These are phyloP conservation scores for Lycaena phlaeas DNA, from an alignment of 2,888 invertebrate genomes.

Conservation along the genomic window DNA sequence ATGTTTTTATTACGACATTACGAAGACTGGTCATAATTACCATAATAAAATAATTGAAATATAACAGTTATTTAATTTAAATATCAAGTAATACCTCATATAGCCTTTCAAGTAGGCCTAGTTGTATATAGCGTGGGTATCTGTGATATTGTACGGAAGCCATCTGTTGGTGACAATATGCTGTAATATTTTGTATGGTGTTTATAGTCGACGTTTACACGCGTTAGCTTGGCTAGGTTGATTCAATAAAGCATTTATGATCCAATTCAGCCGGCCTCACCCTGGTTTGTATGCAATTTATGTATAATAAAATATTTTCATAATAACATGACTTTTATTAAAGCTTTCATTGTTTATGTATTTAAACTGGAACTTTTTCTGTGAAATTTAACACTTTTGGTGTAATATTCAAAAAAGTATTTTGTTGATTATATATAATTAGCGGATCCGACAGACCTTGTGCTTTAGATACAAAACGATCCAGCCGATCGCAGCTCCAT, in stretches of 20 bases:
- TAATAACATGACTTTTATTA: slow-evolving; percentile 27
- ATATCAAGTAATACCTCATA: not conserved
- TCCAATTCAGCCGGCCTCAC: slow-evolving; percentile 36
- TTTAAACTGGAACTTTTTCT: too few relatives aligned
- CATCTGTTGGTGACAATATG: slow-evolving; percentile 6
- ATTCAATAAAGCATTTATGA: slow-evolving; percentile 33
- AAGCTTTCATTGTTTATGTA: too few relatives aligned
- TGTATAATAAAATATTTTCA: slow-evolving; percentile 54
- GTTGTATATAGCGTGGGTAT: not conserved
- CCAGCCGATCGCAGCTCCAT: too few relatives aligned
- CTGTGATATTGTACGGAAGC: slow-evolving; percentile 4
- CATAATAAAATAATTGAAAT: not conserved
- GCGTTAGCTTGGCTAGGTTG: slow-evolving; percentile 39
- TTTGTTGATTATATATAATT: too few relatives aligned
- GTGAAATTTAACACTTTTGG: too few relatives aligned
- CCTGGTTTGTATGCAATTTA: slow-evolving; percentile 36
- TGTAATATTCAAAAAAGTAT: too few relatives aligned
- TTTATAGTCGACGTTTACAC: not conserved
- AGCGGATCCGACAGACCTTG: too few relatives aligned
- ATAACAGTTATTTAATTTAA: not conserved
- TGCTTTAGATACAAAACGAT: too few relatives aligned
- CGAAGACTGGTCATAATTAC: too few relatives aligned
- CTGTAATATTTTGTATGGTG: slow-evolving; percentile 4
- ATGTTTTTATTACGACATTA: too few relatives aligned
- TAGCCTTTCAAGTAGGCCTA: not conserved